Conservation (phyloP, 2,113 vertebrate genomes). For the Meles meles region DNA sequence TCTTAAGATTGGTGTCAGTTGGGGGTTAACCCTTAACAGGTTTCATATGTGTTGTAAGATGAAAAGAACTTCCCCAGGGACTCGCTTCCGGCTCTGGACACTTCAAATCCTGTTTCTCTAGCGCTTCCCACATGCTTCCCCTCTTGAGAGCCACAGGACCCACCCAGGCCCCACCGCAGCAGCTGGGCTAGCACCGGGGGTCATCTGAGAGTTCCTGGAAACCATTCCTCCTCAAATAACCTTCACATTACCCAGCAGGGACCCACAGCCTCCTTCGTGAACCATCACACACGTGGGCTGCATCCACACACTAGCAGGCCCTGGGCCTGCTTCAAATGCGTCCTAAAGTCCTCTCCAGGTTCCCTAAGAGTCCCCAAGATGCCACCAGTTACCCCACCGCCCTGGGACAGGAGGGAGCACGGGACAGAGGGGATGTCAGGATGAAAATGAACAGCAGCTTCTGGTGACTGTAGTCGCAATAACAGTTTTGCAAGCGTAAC, state of each 20-base stretch:
- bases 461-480: background rate
- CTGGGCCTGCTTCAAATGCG: background rate
- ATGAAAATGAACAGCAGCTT: conserved; percentile 29
- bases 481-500: conserved; percentile 23
- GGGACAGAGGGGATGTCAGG: background rate
- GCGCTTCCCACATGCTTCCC: background rate
- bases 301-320: background rate
- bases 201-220: background rate
- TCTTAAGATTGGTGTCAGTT: background rate
- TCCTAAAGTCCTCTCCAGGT: background rate
- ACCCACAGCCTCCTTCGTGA: background rate
- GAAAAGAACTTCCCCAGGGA: background rate
- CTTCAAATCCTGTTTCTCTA: background rate
- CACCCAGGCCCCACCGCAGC: fast-evolving
- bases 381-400: background rate
- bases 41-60: background rate
- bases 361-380: background rate
- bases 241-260: background rate
- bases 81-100: background rate
- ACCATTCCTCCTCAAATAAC: background rate
- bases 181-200: background rate
- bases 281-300: background rate
- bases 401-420: background rate
- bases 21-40: background rate
- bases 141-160: background rate